Evolutionary conservation across 2,797 vertebrate genomes (phyloP).

Genomic region (Aldrovandia affinis): DNA sequence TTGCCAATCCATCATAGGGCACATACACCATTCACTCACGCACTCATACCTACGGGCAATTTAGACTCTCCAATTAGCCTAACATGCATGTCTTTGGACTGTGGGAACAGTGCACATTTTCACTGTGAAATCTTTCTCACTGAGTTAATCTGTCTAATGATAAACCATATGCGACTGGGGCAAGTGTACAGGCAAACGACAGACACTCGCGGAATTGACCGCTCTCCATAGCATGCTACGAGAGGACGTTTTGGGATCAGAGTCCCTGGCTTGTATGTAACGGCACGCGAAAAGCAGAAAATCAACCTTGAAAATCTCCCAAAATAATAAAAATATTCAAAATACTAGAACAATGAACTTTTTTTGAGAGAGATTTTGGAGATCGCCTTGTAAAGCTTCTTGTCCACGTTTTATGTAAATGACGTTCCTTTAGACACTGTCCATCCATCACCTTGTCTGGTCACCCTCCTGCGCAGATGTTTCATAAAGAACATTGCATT

Average conservation of each 20-base stretch:
- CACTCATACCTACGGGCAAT: no score
- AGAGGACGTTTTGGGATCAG: not conserved
- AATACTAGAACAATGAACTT: not conserved
- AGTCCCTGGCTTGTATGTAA: not conserved
- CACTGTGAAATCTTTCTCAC: not conserved
- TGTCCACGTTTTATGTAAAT: no score
- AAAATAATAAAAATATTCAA: no score
- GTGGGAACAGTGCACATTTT: not conserved
- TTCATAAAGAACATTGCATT: not conserved
- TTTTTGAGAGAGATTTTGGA: not conserved
- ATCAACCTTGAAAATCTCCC: no score
- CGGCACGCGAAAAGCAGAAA: no score
- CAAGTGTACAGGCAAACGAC: not conserved
- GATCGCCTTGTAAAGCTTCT: not conserved
- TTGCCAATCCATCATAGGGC: no score
- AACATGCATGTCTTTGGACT: no score
- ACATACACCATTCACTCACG: no score
- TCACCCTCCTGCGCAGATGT: not conserved
- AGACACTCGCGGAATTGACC: not conserved
- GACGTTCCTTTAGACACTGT: not conserved
- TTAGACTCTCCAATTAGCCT: no score
- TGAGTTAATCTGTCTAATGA: not conserved
- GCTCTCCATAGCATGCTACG: not conserved
- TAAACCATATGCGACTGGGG: not conserved
- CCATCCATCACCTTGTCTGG: not conserved